phyloP scores from a whole-genome alignment of 2,797 vertebrate genomes.

The Cygnus olor region DNA sequence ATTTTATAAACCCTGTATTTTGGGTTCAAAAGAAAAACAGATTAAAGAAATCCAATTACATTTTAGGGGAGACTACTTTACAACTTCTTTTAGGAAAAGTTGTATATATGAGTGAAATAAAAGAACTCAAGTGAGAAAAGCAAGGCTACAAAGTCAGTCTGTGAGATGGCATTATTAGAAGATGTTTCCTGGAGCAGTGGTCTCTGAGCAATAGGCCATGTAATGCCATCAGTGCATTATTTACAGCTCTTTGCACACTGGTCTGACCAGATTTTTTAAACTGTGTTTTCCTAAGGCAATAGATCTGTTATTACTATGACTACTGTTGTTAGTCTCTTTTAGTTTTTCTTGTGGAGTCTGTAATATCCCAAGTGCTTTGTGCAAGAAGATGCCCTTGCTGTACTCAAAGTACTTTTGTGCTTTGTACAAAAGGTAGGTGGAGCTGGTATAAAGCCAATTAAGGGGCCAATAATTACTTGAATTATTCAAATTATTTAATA shows the following conservation, averaged over 20 bases:
- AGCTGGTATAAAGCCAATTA: not conserved
- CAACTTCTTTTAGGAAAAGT: not conserved
- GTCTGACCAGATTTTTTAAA: slow-evolving; percentile 52
- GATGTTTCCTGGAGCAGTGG: not conserved
- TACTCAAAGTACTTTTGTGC: not conserved
- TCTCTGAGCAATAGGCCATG: slow-evolving; percentile 45
- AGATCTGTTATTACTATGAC: slow-evolving; percentile 33
- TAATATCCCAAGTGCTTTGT: not conserved
- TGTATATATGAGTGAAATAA: slow-evolving; percentile 9
- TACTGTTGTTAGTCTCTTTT: slow-evolving; percentile 6
- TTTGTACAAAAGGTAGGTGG: not conserved
- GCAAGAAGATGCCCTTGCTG: not conserved
- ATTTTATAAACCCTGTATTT: not conserved
- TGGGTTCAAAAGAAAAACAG: not conserved
- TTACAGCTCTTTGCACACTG: slow-evolving; percentile 51
- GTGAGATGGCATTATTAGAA: slow-evolving; percentile 15
- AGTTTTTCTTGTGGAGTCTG: not conserved
- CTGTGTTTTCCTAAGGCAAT: slow-evolving; percentile 41
- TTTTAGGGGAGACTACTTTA: not conserved
- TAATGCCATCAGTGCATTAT: slow-evolving; percentile 57
- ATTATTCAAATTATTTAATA: not conserved
- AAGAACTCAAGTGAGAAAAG: slow-evolving; percentile 5
- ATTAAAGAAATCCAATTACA: slow-evolving; percentile 21
- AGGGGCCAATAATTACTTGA: not conserved
- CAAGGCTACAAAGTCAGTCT: slow-evolving; percentile 16